These are phyloP conservation scores for Chymomyza fuscimana DNA, from an alignment of 2,888 invertebrate species.

Conservation along the genomic window DNA sequence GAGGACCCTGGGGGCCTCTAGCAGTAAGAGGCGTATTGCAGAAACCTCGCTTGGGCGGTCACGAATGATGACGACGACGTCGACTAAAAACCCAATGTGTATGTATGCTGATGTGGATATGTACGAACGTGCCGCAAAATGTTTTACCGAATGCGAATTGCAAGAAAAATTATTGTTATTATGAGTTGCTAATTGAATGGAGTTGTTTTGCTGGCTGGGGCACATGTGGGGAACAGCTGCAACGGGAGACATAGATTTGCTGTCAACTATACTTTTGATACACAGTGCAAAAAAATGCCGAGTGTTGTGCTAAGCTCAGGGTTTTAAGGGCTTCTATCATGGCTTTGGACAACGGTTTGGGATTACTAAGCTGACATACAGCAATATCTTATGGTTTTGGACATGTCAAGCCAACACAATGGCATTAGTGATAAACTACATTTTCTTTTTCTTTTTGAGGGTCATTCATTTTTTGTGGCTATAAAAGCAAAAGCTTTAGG, in stretches of 20 bases:
- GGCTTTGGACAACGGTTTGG: neutral
- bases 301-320: neutral
- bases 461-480: neutral
- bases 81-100: conserved; percentile 14
- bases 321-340: neutral
- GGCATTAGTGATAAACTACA: neutral
- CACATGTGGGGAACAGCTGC: neutral
- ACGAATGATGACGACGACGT: conserved; percentile 20
- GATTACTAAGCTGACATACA: neutral
- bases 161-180: conserved; percentile 74
- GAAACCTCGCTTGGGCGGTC: conserved; percentile 40
- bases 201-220: conserved; percentile 41
- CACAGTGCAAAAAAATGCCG: neutral
- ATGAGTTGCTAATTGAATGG: conserved; percentile 74
- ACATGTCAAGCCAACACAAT: neutral
- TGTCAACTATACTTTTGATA: neutral
- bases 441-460: neutral
- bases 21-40: conserved; percentile 37
- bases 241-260: neutral
- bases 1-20: conserved; percentile 10
- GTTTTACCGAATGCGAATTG: conserved; percentile 68
- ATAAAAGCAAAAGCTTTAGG: neutral
- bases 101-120: no score
- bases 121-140: conserved; percentile 64
- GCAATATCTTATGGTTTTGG: neutral